Percentiles rank a stretch among this genome's conserved stretches.
These are phyloP conservation scores for Odontesthes bonariensis DNA, from an alignment of 2,113 vertebrate genomes.

Conservation along the genomic window DNA sequence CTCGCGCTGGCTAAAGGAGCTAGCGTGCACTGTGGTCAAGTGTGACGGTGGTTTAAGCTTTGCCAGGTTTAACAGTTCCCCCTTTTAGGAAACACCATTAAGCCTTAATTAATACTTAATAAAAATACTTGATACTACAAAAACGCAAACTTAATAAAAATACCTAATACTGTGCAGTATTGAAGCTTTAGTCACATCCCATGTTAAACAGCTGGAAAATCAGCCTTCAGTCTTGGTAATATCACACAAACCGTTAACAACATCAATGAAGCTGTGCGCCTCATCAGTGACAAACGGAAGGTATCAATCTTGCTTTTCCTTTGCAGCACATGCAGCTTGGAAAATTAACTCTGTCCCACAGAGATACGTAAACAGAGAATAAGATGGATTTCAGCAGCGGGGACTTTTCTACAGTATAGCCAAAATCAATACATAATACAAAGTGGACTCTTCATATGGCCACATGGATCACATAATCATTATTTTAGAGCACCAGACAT, in stretches of 20 bases:
- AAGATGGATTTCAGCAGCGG: constrained; percentile 52
- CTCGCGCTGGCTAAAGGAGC: no score
- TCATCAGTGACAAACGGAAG: constrained; percentile 22
- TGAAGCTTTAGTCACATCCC: neutral
- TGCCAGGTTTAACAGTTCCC: no score
- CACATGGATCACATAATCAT: neutral
- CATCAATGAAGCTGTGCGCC: neutral
- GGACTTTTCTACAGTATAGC: constrained; percentile 32
- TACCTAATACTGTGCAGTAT: no score
- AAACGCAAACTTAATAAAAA: no score
- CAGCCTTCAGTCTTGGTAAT: constrained; percentile 1
- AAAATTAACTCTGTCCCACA: constrained; percentile 51
- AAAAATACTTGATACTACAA: no score
- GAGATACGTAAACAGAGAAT: constrained; percentile 48
- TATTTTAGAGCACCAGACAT: neutral
- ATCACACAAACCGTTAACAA: constrained; percentile 1
- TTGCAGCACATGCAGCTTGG: neutral
- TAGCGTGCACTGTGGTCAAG: no score
- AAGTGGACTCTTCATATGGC: constrained; percentile 28
- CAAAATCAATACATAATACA: constrained; percentile 61
- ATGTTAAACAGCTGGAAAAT: neutral
- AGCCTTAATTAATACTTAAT: no score
- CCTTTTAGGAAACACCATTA: no score
- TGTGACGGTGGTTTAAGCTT: no score
- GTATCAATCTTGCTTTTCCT: constrained; percentile 44